Conservation (phyloP, 2,113 vertebrate genomes). For the Stomatorhinus ivindoensis region DNA sequence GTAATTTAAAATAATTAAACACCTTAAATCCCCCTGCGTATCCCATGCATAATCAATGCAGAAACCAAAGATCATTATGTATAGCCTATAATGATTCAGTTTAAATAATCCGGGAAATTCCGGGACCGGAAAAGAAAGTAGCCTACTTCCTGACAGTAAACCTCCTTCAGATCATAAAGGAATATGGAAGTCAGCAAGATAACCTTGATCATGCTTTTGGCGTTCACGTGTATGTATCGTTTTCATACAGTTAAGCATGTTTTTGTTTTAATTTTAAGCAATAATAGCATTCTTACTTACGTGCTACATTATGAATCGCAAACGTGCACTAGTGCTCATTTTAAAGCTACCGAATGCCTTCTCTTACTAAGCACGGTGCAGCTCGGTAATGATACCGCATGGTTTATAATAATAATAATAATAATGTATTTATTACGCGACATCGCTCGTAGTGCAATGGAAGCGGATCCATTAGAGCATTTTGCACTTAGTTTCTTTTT, state of each 20-base stretch:
- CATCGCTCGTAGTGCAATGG: background rate
- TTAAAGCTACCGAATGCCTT: background rate
- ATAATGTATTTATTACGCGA: background rate
- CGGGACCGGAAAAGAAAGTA: background rate
- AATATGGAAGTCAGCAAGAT: background rate
- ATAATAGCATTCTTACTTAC: background rate
- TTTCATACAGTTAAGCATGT: background rate
- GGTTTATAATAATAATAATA: background rate
- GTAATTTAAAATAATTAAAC: background rate
- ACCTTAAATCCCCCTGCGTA: background rate
- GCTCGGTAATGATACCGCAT: background rate
- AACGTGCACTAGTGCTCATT: background rate
- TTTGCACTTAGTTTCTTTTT: background rate
- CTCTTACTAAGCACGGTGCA: background rate
- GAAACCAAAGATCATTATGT: background rate
- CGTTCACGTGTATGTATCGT: background rate
- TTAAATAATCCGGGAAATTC: too few species aligned
- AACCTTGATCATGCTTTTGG: too few species aligned
- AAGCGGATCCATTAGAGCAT: background rate
- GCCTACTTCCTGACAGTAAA: background rate
- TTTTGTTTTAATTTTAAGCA: background rate
- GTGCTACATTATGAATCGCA: background rate
- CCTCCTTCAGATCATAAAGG: background rate
- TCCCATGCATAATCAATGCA: background rate
- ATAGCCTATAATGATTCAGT: background rate